Base-by-base conservation (phyloP, 2,797 vertebrate genomes). In the Philypnodon macrostomus region DNA sequence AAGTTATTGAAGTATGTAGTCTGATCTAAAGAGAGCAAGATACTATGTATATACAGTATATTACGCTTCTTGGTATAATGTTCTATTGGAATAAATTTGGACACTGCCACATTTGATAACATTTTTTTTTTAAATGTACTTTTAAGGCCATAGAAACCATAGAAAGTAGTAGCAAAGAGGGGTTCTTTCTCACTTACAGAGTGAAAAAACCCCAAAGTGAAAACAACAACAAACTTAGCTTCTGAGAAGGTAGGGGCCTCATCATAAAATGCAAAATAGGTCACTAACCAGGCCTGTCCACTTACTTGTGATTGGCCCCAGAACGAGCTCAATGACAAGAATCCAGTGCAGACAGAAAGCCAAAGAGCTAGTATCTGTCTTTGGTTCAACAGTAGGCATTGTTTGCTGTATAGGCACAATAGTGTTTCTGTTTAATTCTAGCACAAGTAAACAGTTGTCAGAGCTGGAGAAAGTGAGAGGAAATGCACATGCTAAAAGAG, bases 301-400 rank as follows among this genome's bases (percentile, higher is more conserved):
- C 31, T 29, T 44, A 31, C 76, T 63, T 65, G 67, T 70, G 62
- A 73, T 67, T 65, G 65, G 63, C 69, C 21, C 6, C 21, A 23
- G 3, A 6, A 23, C 21, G 3, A 23, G 3, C 21, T 23, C 75
- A 71, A 70, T 69, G 74, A 77, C 76, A 70, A 75, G 77, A 83
- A 82, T 83, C 74, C 67, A 47, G 47, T 46, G 64, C 75, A 67
- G 71, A 80, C 76, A 75, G 74, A 76, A 67, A 63, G 46, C 52
- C 71, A 79, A 83, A 86, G 84, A 84, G 79, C 80, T 80, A 75
- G 83, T 82, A 75, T 87, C 73, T 85, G 80, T 76, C 84, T 63
- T 58, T 23, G 61, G 74, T 68, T 62, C 81, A 85, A 86, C 77
- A 75, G 80, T 70, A 61, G 51, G 54, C 77, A 86, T 88, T 90